phyloP scores from a whole-genome alignment of 2,113 vertebrate species.

The Crypturellus undulatus region DNA sequence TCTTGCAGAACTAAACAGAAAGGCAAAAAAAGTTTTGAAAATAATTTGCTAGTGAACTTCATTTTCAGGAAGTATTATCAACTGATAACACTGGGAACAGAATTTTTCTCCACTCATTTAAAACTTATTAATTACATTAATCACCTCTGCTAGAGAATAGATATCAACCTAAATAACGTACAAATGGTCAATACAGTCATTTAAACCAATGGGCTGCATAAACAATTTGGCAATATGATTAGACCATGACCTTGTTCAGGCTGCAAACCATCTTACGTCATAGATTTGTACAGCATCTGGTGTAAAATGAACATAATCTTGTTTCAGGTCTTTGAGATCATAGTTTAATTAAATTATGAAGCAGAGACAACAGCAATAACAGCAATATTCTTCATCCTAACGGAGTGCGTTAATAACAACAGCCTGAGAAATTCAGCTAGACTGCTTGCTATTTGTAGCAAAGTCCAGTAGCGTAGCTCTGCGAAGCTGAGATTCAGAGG shows the following conservation, averaged over 20 bases:
- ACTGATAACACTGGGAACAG: neutral
- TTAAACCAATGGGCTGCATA: neutral
- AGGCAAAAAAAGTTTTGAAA: neutral
- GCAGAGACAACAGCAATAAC: neutral
- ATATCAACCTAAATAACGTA: neutral
- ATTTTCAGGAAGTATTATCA: neutral
- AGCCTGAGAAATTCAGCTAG: neutral
- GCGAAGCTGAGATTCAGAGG: neutral
- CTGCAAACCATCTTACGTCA: neutral
- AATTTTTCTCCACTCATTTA: neutral
- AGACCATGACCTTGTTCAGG: neutral
- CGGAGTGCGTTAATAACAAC: neutral
- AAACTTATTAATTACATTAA: neutral
- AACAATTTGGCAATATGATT: neutral
- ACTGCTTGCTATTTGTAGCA: accelerated
- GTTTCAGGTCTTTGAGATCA: neutral
- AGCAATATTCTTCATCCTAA: neutral
- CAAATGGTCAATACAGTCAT: neutral
- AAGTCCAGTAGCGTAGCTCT: neutral
- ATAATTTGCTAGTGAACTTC: neutral
- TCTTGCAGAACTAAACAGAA: neutral
- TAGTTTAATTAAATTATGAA: conserved; percentile 10
- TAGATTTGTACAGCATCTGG: neutral
- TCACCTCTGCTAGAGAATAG: neutral
- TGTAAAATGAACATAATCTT: neutral